Evolutionary conservation across 2,888 invertebrate genomes (phyloP), one percentile per base, ranked within the genome.

Genomic region (Mythimna lalbum): DNA sequence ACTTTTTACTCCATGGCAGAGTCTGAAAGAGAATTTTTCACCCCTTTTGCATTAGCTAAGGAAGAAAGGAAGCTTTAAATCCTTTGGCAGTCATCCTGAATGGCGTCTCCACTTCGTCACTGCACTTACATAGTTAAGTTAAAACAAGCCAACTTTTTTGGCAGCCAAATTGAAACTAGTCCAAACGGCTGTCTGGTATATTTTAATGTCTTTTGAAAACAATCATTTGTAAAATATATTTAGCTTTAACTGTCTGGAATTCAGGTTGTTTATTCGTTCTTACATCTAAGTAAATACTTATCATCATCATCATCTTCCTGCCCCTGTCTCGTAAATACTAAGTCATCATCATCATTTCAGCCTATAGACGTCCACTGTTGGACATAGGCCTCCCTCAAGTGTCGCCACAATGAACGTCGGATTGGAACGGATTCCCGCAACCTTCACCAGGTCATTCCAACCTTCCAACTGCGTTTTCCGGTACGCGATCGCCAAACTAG

Each of bases 171-270:
- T 80, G 74, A 74, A 75, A 72, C 67, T 33, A 31, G 7, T 78
- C 74, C 71, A 78, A 80, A 77, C 60, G 62, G 65, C 70, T 73
- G 78, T 69, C 72, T 47, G 59, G 43, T 72, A 65, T 49, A 57
- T 60, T 63, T 72, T 64, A 27, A 64, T 59, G 23, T 63, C 1
- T n/a, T 57, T 56, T 65, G 12, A 50, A 69, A 78, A 57, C 4
- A 2, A 27, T 12, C 17, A 57, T 62, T 74, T 14, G 19, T 23
- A 17, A 49, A 23, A 2, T 57, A 50, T 56, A 2, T 61, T 23
- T n/a, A 66, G 19, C 4, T 49, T 19, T 27, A 64, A 21, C 2
- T 49, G 14, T 21, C n/a, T 49, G 2, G 33, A 47, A 55, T 43
- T 56, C 21, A 39, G 17, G 31, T 39, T 2, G 1, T 39, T 31